Conservation (phyloP, 2,113 vertebrate species). For the Pica pica region DNA sequence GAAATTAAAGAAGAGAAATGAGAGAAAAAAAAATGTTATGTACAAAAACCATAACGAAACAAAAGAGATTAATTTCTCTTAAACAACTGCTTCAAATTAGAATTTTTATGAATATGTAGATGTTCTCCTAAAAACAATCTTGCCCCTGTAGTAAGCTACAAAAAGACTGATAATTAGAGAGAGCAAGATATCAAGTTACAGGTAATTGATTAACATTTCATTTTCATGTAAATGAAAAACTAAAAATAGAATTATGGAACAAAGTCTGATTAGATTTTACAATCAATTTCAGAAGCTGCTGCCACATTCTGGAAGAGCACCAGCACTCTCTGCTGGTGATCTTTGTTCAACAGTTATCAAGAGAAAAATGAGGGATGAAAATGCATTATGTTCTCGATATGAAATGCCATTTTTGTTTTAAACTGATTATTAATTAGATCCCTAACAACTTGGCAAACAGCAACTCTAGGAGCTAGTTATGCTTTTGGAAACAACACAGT, state of each 20-base stretch:
- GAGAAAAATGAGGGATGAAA: not conserved
- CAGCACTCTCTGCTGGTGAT: slow-evolving; percentile 56
- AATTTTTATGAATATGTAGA: not conserved
- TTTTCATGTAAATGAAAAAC: not conserved
- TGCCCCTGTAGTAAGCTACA: not conserved
- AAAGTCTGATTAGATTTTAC: not conserved
- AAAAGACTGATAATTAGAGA: not conserved
- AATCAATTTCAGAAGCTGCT: not conserved
- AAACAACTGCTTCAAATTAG: not conserved
- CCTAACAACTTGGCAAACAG: not conserved
- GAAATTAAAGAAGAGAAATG: not conserved
- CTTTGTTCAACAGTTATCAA: not conserved
- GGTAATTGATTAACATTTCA: slow-evolving; percentile 5
- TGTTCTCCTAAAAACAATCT: not conserved
- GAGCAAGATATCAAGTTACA: not conserved
- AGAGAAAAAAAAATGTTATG: not conserved
- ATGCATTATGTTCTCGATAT: not conserved
- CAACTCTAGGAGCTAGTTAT: not conserved
- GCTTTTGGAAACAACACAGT: not conserved
- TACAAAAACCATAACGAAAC: not conserved
- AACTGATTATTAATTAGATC: not conserved
- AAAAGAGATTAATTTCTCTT: not conserved
- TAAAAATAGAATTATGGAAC: not conserved
- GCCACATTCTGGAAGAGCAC: not conserved
- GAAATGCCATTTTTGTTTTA: not conserved